phyloP scores from a whole-genome alignment of 2,797 vertebrate species.

The Ficedula albicollis region DNA sequence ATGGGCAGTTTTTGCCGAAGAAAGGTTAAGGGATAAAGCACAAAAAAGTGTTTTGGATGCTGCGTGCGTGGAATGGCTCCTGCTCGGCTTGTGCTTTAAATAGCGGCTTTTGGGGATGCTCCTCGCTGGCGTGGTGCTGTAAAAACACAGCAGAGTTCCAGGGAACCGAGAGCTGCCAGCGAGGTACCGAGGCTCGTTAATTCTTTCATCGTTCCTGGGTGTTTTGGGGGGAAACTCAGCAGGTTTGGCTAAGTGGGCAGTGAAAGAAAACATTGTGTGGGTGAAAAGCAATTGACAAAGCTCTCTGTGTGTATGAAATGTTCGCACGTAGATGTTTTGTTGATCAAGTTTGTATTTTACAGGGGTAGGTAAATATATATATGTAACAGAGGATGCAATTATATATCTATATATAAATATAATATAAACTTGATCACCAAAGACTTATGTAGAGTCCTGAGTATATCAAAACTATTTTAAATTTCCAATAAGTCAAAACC shows the following conservation, averaged over 20 bases:
- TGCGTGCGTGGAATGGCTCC: neutral
- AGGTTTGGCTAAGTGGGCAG: neutral
- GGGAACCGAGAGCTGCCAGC: neutral
- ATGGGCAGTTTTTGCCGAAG: fast-evolving
- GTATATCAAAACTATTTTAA: neutral
- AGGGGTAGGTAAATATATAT: fast-evolving
- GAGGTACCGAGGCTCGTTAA: neutral
- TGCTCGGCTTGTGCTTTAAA: neutral
- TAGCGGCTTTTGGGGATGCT: neutral
- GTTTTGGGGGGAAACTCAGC: neutral
- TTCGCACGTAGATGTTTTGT: fast-evolving
- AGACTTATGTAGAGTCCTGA: neutral
- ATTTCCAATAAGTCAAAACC: neutral
- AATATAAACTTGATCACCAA: neutral
- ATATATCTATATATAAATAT: fast-evolving
- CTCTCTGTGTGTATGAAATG: neutral
- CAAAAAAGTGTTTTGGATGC: neutral
- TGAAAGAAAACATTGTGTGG: neutral
- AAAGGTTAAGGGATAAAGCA: neutral
- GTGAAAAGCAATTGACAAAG: neutral
- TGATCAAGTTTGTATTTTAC: neutral
- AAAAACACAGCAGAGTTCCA: neutral
- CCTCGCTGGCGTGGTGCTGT: neutral
- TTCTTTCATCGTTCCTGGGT: neutral
- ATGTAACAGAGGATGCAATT: neutral